phyloP scores from a whole-genome alignment of 2,113 vertebrate genomes.

The Oreotragus oreotragus region DNA sequence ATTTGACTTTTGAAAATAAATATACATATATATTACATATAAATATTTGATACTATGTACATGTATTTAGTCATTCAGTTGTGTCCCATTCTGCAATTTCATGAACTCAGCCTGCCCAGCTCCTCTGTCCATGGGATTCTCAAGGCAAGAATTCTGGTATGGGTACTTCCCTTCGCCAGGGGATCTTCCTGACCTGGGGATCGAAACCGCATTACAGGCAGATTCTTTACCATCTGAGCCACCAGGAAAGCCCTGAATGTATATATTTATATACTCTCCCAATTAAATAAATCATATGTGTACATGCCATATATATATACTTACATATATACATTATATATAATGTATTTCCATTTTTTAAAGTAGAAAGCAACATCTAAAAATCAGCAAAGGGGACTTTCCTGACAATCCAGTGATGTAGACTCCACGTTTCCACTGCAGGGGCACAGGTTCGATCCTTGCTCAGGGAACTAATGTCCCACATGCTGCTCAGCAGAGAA shows the following conservation, averaged over 20 bases:
- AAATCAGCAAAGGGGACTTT: not conserved
- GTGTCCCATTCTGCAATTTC: not conserved
- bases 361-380: not conserved
- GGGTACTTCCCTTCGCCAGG: fast-evolving
- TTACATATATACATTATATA: not conserved
- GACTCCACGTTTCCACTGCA: not conserved
- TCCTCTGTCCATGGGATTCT: not conserved
- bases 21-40: not conserved
- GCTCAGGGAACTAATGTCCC: not conserved
- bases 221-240: not conserved
- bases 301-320: not conserved
- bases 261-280: not conserved
- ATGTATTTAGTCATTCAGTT: fast-evolving
- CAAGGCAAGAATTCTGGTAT: not conserved
- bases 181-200: not conserved
- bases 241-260: not conserved
- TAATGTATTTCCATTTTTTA: not conserved
- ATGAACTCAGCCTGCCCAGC: fast-evolving
- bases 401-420: not conserved
- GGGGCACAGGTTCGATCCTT: not conserved
- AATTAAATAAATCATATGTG: not conserved
- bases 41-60: not conserved
- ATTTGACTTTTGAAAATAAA: slow-evolving; percentile 11
- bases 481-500: not conserved
- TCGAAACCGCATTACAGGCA: not conserved